phyloP scores from a whole-genome alignment of 2,113 vertebrate genomes.

The Varanus salvator region DNA sequence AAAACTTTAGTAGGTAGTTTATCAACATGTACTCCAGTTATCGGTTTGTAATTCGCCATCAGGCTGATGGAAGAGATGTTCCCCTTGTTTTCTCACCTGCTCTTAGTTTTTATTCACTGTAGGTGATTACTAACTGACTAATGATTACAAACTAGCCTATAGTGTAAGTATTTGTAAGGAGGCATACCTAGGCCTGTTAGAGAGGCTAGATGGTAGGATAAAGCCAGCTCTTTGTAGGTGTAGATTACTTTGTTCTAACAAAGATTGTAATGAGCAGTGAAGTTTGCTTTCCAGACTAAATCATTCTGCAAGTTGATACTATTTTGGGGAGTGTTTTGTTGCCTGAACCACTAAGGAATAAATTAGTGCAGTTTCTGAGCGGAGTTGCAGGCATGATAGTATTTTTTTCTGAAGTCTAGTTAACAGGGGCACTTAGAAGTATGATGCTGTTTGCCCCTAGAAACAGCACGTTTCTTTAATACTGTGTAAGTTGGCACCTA shows the following conservation, averaged over 20 bases:
- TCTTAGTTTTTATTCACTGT: background rate
- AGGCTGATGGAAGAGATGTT: background rate
- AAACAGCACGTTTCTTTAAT: background rate
- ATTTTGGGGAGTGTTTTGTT: background rate
- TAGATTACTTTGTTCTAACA: background rate
- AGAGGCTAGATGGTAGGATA: background rate
- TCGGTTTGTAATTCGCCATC: background rate
- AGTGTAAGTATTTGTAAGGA: background rate
- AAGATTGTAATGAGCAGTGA: background rate
- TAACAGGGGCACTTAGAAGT: background rate
- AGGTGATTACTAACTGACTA: background rate
- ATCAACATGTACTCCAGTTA: background rate
- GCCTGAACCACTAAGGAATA: conserved; percentile 5
- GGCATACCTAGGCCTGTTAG: background rate
- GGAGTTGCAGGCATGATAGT: background rate
- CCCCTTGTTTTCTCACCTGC: background rate
- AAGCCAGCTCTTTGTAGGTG: background rate
- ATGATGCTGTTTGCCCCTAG: background rate
- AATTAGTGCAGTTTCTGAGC: background rate
- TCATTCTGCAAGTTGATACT: background rate
- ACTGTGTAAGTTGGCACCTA: background rate
- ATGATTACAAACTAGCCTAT: background rate
- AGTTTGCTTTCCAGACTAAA: background rate
- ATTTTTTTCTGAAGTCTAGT: background rate
- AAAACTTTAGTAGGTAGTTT: background rate